Conservation (phyloP, 2,113 vertebrate species). For the Chinchilla lanigera region DNA sequence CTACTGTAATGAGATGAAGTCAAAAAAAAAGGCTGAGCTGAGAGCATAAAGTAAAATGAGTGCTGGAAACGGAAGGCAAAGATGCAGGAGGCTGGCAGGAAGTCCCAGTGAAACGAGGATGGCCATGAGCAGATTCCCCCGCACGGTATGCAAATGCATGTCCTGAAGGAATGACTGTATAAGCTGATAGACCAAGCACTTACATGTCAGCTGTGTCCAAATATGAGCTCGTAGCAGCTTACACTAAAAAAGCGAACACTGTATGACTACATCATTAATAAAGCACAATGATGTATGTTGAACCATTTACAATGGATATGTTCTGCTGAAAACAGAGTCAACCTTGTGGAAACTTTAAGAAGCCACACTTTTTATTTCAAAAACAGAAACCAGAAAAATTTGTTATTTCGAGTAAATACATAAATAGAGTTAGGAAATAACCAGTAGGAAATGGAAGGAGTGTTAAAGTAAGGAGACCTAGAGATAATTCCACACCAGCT, state of each 20-base stretch:
- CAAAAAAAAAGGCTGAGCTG: not conserved
- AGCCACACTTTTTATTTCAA: not conserved
- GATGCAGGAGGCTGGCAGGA: not conserved
- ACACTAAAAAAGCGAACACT: not conserved
- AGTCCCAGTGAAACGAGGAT: not conserved
- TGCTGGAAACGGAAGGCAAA: not conserved
- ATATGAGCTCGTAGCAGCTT: not conserved
- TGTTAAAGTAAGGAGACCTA: not conserved
- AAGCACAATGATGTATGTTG: not conserved
- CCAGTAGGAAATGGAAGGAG: not conserved
- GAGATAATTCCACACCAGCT: not conserved
- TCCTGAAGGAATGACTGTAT: not conserved
- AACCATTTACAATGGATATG: not conserved
- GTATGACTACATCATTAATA: not conserved
- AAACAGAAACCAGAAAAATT: not conserved
- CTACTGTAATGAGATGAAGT: not conserved
- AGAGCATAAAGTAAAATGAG: not conserved
- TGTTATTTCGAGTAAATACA: not conserved
- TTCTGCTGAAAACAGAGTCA: not conserved
- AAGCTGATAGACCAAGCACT: not conserved
- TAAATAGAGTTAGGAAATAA: not conserved
- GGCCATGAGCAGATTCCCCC: not conserved
- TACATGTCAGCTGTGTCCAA: not conserved
- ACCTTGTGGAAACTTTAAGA: constrained; percentile 11
- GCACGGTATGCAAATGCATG: fast-evolving